A percentile compares a stretch with the other conserved stretches of the same genome.
phyloP scores from a whole-genome alignment of 2,888 invertebrate species.

The Tribolium freemani region DNA sequence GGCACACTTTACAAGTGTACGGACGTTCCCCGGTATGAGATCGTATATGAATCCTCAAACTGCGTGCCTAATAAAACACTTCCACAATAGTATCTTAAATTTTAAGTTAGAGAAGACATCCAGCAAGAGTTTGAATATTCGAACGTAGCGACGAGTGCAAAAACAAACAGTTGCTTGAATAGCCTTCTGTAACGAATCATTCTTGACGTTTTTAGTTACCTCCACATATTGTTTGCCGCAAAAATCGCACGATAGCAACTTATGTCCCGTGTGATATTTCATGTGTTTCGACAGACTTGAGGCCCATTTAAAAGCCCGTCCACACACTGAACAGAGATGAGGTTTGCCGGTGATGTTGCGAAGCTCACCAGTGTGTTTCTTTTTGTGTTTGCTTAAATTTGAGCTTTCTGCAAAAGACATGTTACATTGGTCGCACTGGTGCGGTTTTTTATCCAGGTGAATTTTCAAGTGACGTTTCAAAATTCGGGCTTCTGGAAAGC shows the following conservation, averaged over 20 bases:
- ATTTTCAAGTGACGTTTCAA: constrained; percentile 68
- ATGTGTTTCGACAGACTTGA: constrained; percentile 70
- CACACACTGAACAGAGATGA: constrained; percentile 68
- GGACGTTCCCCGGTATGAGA: constrained; percentile 69
- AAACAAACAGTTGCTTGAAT: too few relatives aligned
- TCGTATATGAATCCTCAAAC: constrained; percentile 66
- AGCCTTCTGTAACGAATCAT: too few relatives aligned
- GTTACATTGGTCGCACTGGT: constrained; percentile 68
- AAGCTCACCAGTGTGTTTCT: constrained; percentile 69
- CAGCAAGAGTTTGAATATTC: too few relatives aligned
- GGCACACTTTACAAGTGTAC: constrained; percentile 65
- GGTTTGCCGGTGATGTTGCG: constrained; percentile 67
- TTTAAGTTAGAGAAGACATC: background rate
- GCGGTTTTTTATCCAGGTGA: constrained; percentile 68
- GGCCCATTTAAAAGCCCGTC: constrained; percentile 70
- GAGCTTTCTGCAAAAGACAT: constrained; percentile 70
- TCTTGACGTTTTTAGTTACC: too few relatives aligned
- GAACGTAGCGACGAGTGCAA: too few relatives aligned
- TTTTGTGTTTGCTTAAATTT: constrained; percentile 69
- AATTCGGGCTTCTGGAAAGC: constrained; percentile 66
- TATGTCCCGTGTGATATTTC: constrained; percentile 70
- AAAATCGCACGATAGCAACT: constrained; percentile 67
- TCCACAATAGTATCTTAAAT: background rate
- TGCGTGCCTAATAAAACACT: constrained; percentile 60
- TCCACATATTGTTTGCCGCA: constrained; percentile 70